These are phyloP conservation scores for Acanthurus lineatus DNA, from an alignment of 2,797 vertebrate species.

Conservation along the genomic window DNA sequence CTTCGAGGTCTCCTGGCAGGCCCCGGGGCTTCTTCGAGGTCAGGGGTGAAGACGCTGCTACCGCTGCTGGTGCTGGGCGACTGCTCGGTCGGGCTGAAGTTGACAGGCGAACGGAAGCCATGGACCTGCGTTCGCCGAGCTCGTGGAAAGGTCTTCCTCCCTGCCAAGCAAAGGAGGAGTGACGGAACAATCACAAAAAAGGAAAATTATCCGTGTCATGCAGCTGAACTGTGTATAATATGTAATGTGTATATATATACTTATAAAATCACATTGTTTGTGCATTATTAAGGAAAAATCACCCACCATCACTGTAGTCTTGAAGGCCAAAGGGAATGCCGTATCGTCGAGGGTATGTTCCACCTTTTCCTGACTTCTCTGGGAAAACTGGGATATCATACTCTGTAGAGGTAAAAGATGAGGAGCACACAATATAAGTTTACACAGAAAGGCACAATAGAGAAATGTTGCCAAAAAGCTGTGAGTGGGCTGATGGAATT, in stretches of 20 bases:
- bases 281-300: rapidly evolving
- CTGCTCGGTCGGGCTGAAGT: conserved; percentile 96
- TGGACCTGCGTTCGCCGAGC: conserved; percentile 96
- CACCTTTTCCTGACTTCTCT: conserved; percentile 97
- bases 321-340: conserved; percentile 94
- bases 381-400: conserved; percentile 95
- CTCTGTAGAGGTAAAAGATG: conserved; percentile 79
- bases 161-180: conserved; percentile 75
- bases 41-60: conserved; percentile 95
- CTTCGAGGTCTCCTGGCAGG: conserved; percentile 89
- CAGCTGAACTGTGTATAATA: not conserved
- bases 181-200: not conserved
- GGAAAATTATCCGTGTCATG: not conserved
- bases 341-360: conserved; percentile 96
- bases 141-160: conserved; percentile 97
- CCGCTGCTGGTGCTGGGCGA: conserved; percentile 96
- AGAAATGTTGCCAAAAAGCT: not conserved
- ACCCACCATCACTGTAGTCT: conserved; percentile 95
- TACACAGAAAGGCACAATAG: not conserved
- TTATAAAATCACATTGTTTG: no score
- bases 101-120: conserved; percentile 94
- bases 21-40: conserved; percentile 89
- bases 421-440: no score
- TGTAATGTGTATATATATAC: no score
- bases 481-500: not conserved